Evolutionary conservation across 2,888 invertebrate species (phyloP).

Genomic region (Cephus rjabovi): DNA sequence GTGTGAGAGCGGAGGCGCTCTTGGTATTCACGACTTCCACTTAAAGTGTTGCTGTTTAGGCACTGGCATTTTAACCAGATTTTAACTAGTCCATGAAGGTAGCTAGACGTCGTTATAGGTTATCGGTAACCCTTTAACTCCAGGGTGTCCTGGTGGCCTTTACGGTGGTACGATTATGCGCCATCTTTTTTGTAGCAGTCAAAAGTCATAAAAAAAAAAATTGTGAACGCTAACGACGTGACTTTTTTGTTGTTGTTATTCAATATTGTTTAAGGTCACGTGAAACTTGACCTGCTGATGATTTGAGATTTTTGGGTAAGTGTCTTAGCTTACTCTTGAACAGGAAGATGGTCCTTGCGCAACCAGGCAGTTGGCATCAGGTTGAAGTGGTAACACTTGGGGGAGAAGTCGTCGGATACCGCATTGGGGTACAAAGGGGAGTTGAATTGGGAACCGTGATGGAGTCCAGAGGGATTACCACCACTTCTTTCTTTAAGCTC

Average conservation of each 20-base stretch:
- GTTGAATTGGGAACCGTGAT: slow-evolving; percentile 40
- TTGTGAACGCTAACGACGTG: not conserved
- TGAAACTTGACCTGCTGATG: not conserved
- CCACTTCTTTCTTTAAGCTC: slow-evolving; percentile 37
- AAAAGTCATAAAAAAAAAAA: not conserved
- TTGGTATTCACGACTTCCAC: slow-evolving; percentile 31
- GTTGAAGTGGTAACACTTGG: not conserved
- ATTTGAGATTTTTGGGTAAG: not conserved
- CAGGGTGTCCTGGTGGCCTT: not conserved
- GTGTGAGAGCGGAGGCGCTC: slow-evolving; percentile 31
- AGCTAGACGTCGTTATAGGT: not conserved
- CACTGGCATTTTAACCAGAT: slow-evolving; percentile 17
- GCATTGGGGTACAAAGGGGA: slow-evolving; percentile 49
- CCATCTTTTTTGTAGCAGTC: not conserved
- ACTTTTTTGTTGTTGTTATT: not conserved
- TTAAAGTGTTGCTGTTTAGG: slow-evolving; percentile 22
- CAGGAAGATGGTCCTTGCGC: not conserved
- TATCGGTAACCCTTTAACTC: not conserved
- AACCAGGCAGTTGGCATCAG: not conserved
- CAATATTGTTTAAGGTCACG: not conserved
- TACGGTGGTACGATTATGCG: not conserved
- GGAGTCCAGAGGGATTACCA: slow-evolving; percentile 54
- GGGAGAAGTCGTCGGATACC: slow-evolving; percentile 37
- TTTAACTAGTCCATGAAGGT: not conserved
- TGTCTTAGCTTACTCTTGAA: not conserved